Base-by-base conservation (phyloP, 2,888 invertebrate genomes). In the Drosophila phalerata region DNA sequence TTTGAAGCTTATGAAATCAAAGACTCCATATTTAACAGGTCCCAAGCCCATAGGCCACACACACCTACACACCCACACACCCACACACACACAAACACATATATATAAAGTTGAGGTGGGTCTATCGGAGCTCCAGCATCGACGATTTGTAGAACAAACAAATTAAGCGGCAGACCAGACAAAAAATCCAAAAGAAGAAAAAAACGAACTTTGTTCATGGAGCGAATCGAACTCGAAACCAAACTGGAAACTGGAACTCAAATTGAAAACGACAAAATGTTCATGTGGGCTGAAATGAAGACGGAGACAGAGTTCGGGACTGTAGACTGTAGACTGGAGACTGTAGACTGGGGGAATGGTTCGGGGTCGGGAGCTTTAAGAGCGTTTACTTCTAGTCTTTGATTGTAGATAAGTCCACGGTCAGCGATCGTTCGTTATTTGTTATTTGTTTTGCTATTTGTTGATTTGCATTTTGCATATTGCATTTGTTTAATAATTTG, bases 341-440 rank as follows among this genome's bases (percentile, higher is more conserved):
- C 11, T 43, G 45, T 17, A 28, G 25, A 34, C n/a, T 11, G 38
- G 2, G 38, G 2, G 42, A 28, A 32, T 52, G 61, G 17, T 52
- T 19, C 49, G 56, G 70, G 79, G 89, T 73, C 72, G 84, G 88
- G 69, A 88, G 90, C 88, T 83, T 76, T 68, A 49, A 69, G 65
- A 89, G 67, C 88, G 80, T 88, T 85, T 85, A 89, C 88, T 85
- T 85, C 85, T 88, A 82, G 85, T 85, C 80, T 85, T 89, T 83
- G 86, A 85, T 85, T 79, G 47, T 42, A 77, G 85, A 85, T 85
- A 81, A 74, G 45, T 61, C 62, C 40, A 37, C 30, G 65, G 73
- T 52, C 79, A 51, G 57, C 60, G 53, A 57, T 66, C 62, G 73
- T 38, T 19, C 25, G 37, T 38, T 52, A 22, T 34, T 47, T 34